Base-by-base conservation (phyloP, 2,113 vertebrate species). In the Clarias batrachus region DNA sequence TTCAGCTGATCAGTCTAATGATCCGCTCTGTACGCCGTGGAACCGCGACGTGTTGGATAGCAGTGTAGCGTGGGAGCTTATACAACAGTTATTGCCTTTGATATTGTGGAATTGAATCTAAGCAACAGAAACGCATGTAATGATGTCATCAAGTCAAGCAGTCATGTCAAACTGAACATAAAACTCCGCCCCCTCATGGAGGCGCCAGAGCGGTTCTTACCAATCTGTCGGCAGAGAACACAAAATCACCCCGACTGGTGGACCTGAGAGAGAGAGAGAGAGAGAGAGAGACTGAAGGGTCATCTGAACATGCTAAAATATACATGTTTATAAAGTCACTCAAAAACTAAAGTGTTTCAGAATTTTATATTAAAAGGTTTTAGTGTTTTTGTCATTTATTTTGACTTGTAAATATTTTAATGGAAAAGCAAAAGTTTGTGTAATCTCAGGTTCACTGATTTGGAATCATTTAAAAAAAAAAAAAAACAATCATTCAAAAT, bases 191-290 rank as follows among this genome's bases (percentile, higher is more conserved):
- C 25, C 74, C n/a, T 54, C 6, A 3, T 59, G 52, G 27, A 25
- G 76, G 10, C 8, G 6, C 9, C 5, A 56, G 7, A 17, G 13
- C 21, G 27, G 19, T 73, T 57, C 90, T 90, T 96, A 97, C 96
- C 96, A 97, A 93, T 83, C 96, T 96, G 92, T 97, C 96, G 10
- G 96, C 96, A 93, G 96, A 97, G 93, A 97, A 97, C 27, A 97
- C 96, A 81, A 97, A 97, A 95, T 97, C 96, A 79, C 96, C 96
- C 95, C 96, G 95, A 80, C 90, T 90, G 68, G 90, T 90, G 68
- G 90, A 84, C 83, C 90, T 90, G 81, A 23, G 76, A 37, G 33
- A 83, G 33, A 86, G 7, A 83, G 11, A 89, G 37, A 60, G 7
- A 82, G 13, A 68, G 52, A 81, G 17, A 70, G 71, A 25, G 37